These are phyloP conservation scores for Pristionchus exspectatus DNA, from an alignment of 2,888 invertebrate genomes.

Conservation along the genomic window DNA sequence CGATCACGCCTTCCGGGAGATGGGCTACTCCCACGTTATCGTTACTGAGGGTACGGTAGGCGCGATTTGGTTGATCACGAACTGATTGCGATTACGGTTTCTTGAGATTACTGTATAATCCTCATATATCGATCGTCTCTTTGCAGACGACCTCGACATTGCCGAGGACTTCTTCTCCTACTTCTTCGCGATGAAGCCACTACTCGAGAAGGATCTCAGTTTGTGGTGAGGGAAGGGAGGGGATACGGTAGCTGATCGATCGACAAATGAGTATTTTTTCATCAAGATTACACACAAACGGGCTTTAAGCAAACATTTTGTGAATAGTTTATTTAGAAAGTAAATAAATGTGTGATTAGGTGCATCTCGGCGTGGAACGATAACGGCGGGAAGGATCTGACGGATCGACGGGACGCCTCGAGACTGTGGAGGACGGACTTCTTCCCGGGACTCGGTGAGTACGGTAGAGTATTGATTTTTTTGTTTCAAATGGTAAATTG, in stretches of 20 bases:
- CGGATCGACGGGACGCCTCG: conserved; percentile 42
- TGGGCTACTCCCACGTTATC: conserved; percentile 91
- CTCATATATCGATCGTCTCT: background rate
- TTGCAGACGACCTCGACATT: conserved; percentile 94
- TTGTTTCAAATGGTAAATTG: background rate
- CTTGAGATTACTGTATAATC: background rate
- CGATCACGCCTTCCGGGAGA: conserved; percentile 89
- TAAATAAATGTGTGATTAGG: conserved; percentile 55
- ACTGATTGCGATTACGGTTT: background rate
- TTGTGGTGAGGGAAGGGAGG: conserved; percentile 84
- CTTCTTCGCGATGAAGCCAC: conserved; percentile 91
- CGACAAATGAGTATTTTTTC: background rate
- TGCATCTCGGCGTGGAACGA: conserved; percentile 99
- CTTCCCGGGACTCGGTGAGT: conserved; percentile 87
- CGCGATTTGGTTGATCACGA: background rate
- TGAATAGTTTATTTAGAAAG: background rate
- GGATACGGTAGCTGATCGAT: background rate
- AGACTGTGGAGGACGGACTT: conserved; percentile 94
- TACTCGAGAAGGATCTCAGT: conserved; percentile 89
- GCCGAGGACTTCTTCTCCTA: conserved; percentile 98
- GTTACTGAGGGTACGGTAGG: conserved; percentile 90
- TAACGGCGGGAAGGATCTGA: conserved; percentile 85
- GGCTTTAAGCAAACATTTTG: too few species aligned
- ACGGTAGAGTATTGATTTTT: background rate
- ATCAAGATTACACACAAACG: too few species aligned